Base-by-base conservation (phyloP, 2,888 invertebrate species). In the Muscina levida region DNA sequence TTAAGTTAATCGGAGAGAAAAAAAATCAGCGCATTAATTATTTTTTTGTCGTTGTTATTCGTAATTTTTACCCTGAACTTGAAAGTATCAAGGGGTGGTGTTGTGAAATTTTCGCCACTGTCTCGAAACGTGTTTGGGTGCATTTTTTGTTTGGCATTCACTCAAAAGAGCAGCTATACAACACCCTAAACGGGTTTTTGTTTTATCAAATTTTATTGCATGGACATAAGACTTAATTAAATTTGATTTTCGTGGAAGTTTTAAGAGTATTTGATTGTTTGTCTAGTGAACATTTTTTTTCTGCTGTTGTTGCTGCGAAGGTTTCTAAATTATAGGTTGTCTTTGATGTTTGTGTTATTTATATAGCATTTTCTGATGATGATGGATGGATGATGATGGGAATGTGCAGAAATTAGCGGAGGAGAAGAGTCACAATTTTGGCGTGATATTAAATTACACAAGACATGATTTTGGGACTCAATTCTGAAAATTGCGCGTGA, bases 41-140 rank as follows among this genome's bases (percentile, higher is more conserved):
- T 39, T 15, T n/a, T 67, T 19, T 24, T 42, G 53, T 31, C 19
- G 65, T 26, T 53, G 53, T 15, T 31, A 31, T 5, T 31, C 31
- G 8, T 31, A 56, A 44, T 26, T 74, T 62, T 70, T 72, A 65
- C 68, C 75, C 19, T 79, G 79, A 79, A 72, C 79, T 79, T 79
- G 75, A 76, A 76, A 48, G 56, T 26, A 5, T 31, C 8, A 31
- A n/a, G 4, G 31, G 37, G 22, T 13, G 68, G 42, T 53, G 53
- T 42, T n/a, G 57, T 65, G 72, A 79, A 76, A 79, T 65, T 57
- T 11, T 31, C 8, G 31, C 31, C 3, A 31, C 31, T 3, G 8
- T 31, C 8, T 31, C 31, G 31, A 42, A 22, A n/a, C 53, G 15
- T 6, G 42, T 39, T 68, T 10, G 13, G 3, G 26, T 2, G 59